Base-by-base conservation (phyloP, 1,140 invertebrate genomes). In the Cyrtorhinus lividipennis region DNA sequence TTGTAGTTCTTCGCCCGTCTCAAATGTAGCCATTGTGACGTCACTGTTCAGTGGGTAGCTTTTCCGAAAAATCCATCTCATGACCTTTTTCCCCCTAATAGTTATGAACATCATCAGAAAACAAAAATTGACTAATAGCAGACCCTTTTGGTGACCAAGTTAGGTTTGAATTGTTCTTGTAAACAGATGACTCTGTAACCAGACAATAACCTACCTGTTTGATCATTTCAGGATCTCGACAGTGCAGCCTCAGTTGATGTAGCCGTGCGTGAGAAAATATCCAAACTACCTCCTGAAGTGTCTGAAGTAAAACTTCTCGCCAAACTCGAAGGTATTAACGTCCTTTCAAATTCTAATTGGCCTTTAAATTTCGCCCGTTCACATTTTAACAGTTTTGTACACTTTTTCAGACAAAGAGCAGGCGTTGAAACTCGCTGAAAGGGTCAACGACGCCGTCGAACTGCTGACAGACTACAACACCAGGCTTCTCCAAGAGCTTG, bases 181-280 rank as follows among this genome's bases (percentile, higher is more conserved):
- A n/a, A n/a, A n/a, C n/a, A n/a, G n/a, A n/a, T n/a, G n/a, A n/a
- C n/a, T n/a, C n/a, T n/a, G n/a, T n/a, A n/a, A n/a, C n/a, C n/a
- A n/a, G n/a, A n/a, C n/a, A n/a, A n/a, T n/a, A n/a, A n/a, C n/a
- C n/a, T n/a, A n/a, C n/a, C n/a, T n/a, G n/a, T n/a, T n/a, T n/a
- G 15, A 8, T 38, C 15, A 68, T 68, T 93, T 45, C 77, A 88
- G 76, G 90, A 92, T 69, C 78, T 97, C 66, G 94, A 97, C 76
- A 91, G 88, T 68, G 90, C 92, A 66, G 91, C 94, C 1, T 96
- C 93, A 0, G 89, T 88, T 67, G 94, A 98, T 80, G 94, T 92
- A 61, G 81, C 81, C 24, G 88, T 95, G 0, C 76, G 94, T 71
- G 90, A 96, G 74, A 85, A 89, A 70, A 97, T 98, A 67, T 91